These are phyloP conservation scores for Cranoglanis bouderius DNA, from an alignment of 2,113 vertebrate species.

Conservation along the genomic window DNA sequence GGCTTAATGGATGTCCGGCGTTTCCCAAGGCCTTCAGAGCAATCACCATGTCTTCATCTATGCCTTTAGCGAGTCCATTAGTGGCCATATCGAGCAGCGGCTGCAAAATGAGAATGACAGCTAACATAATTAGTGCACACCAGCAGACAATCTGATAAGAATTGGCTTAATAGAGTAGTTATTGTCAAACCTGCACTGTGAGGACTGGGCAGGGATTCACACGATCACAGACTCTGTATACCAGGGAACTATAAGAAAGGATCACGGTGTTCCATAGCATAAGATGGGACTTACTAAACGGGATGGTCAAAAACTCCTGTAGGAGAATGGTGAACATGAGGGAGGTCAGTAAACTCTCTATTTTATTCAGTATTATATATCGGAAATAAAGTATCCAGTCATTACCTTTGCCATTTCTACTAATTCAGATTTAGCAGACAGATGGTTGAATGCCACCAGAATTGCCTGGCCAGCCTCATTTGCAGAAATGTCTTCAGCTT, in stretches of 20 bases:
- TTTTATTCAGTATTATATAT: background rate
- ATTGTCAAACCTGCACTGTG: constrained; percentile 75
- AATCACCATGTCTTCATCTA: constrained; percentile 73
- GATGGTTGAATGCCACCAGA: constrained; percentile 70
- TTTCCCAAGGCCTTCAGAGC: constrained; percentile 84
- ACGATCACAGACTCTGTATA: constrained; percentile 74
- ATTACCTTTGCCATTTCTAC: constrained; percentile 72
- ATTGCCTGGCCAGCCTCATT: constrained; percentile 69
- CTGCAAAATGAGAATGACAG: constrained; percentile 63
- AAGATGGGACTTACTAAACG: constrained; percentile 66
- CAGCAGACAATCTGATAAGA: background rate
- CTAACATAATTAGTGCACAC: background rate
- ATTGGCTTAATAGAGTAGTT: background rate
- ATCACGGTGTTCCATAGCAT: constrained; percentile 68
- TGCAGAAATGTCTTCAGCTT: constrained; percentile 61
- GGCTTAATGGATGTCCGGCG: constrained; percentile 77
- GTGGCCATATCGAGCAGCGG: constrained; percentile 77
- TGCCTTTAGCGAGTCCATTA: constrained; percentile 67
- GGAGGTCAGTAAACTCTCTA: background rate
- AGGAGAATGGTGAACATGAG: background rate
- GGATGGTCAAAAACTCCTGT: constrained; percentile 75
- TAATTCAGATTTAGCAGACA: constrained; percentile 62
- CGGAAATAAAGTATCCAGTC: background rate
- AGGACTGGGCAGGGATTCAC: constrained; percentile 66
- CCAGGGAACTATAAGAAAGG: constrained; percentile 80